Conservation (phyloP, 37 sponge, comb jelly and placozoan genomes). For the Diacarnus erythraeanus region DNA sequence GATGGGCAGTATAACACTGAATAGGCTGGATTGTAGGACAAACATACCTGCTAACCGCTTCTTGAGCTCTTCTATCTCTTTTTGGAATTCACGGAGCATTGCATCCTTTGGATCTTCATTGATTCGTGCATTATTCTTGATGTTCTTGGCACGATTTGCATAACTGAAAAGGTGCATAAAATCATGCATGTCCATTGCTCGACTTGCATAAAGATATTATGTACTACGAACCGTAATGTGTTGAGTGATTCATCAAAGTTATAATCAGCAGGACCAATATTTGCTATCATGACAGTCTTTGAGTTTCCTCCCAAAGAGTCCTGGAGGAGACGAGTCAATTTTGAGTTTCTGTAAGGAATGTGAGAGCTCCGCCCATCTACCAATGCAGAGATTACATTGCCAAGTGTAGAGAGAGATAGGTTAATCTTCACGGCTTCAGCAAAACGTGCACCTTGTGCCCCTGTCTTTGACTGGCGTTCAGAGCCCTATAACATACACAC, state of each 20-base stretch:
- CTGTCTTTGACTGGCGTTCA: slow-evolving; percentile 89
- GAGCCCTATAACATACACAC: slow-evolving; percentile 73
- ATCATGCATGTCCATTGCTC: neutral
- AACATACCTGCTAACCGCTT: slow-evolving; percentile 39
- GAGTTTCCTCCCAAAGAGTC: slow-evolving; percentile 99
- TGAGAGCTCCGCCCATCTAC: slow-evolving; percentile 93
- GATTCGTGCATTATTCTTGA: slow-evolving; percentile 94
- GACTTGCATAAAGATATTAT: too few species aligned
- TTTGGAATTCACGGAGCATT: slow-evolving; percentile 96
- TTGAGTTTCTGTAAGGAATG: slow-evolving; percentile 94
- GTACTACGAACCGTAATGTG: slow-evolving; percentile 75
- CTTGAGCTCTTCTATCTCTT: slow-evolving; percentile 90
- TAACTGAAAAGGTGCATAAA: slow-evolving; percentile 48
- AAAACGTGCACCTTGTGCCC: slow-evolving; percentile 77
- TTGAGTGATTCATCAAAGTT: slow-evolving; percentile 93
- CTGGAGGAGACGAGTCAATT: slow-evolving; percentile 94
- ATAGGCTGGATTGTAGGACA: neutral
- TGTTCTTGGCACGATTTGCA: slow-evolving; percentile 95
- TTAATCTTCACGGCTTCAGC: slow-evolving; percentile 95
- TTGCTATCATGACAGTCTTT: slow-evolving; percentile 99
- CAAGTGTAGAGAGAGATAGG: slow-evolving; percentile 91
- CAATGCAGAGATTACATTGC: slow-evolving; percentile 95
- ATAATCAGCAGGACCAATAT: slow-evolving; percentile 95
- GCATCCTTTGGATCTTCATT: slow-evolving; percentile 99
- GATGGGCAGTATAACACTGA: neutral